These are phyloP conservation scores for Takifugu bimaculatus DNA, from an alignment of 2,113 vertebrate genomes.

Conservation along the genomic window DNA sequence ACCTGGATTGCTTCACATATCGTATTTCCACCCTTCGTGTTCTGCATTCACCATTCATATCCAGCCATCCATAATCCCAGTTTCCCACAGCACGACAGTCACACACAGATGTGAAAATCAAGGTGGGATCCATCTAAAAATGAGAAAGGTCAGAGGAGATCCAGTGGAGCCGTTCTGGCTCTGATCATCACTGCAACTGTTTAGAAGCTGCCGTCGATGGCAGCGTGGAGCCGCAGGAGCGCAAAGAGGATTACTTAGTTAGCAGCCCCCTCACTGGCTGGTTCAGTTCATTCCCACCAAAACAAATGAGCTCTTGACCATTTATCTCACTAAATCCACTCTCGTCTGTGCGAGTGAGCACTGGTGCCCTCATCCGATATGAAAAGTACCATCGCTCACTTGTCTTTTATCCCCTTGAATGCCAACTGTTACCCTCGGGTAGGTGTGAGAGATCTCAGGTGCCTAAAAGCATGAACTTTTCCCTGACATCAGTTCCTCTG, in stretches of 20 bases:
- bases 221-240: slow-evolving; percentile 41
- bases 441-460: too few relatives aligned
- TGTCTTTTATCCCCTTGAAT: too few relatives aligned
- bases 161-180: slow-evolving; percentile 2
- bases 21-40: slow-evolving; percentile 21
- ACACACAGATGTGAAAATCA: slow-evolving; percentile 6
- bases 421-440: too few relatives aligned
- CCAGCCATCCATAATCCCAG: slow-evolving; percentile 31
- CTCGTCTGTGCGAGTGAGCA: too few relatives aligned
- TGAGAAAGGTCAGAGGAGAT: background rate
- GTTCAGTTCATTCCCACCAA: slow-evolving; percentile 19
- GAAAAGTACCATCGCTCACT: too few relatives aligned
- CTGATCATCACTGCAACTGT: slow-evolving; percentile 46
- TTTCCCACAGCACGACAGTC: slow-evolving; percentile 17
- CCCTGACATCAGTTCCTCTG: too few relatives aligned
- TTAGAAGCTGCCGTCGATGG: slow-evolving; percentile 44
- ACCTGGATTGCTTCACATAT: slow-evolving; percentile 41
- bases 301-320: background rate
- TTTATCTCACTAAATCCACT: too few relatives aligned
- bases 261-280: slow-evolving; percentile 56
- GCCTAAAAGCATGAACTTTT: too few relatives aligned
- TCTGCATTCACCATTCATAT: slow-evolving; percentile 10
- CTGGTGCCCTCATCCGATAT: too few relatives aligned
- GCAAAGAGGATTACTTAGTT: slow-evolving; percentile 75
- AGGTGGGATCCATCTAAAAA: slow-evolving; percentile 18